Evolutionary conservation across 2,797 vertebrate species (phyloP).

Genomic region (Xenops minutus): DNA sequence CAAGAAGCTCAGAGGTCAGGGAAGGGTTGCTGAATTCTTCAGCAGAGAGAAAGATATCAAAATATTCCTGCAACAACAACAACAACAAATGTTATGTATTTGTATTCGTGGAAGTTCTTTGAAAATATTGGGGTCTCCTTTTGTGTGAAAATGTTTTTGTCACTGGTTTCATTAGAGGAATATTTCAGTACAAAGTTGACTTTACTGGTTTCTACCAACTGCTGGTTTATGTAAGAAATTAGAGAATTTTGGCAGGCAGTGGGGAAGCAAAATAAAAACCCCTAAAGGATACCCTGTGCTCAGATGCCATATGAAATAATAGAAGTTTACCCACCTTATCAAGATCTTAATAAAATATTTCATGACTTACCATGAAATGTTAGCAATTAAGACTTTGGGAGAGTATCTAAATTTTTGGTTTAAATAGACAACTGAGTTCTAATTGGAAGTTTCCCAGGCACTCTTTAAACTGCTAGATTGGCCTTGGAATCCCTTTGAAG

Average conservation of each 20-base stretch:
- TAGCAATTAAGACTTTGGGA: neutral
- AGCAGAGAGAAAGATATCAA: constrained; percentile 87
- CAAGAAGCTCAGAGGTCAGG: constrained; percentile 80
- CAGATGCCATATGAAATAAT: neutral
- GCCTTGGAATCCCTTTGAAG: neutral
- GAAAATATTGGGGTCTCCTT: accelerated
- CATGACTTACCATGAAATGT: neutral
- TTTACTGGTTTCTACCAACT: neutral
- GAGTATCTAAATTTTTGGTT: neutral
- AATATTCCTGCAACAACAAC: constrained; percentile 83
- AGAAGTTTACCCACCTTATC: neutral
- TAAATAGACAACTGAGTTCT: neutral
- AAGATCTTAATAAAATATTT: neutral
- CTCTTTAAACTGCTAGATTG: neutral
- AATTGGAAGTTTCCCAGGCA: neutral
- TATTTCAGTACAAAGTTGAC: neutral
- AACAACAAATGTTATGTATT: neutral
- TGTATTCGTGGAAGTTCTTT: neutral
- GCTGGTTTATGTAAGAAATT: neutral
- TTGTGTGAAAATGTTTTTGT: neutral
- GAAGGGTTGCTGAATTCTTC: constrained; percentile 82
- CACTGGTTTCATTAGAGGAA: neutral
- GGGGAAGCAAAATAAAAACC: neutral
- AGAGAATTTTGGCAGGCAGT: neutral
- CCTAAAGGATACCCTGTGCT: neutral